Conservation (phyloP, 2,113 vertebrate genomes). For the Dipodomys ordii region DNA sequence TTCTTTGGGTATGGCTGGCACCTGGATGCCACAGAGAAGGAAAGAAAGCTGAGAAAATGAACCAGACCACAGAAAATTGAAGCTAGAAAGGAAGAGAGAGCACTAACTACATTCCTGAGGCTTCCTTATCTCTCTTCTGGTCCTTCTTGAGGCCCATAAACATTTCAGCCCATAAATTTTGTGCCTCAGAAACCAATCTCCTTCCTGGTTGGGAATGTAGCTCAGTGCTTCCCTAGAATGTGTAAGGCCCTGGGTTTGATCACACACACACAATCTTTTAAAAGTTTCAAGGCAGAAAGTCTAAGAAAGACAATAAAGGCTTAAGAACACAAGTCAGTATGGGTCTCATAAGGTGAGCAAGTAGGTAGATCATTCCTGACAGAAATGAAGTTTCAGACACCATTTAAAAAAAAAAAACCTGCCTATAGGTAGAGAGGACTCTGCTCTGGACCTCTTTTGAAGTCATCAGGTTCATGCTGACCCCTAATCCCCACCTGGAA, state of each 20-base stretch:
- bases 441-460: background rate
- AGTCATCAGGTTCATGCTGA: background rate
- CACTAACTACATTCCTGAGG: background rate
- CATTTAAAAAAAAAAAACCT: background rate
- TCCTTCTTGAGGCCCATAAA: background rate
- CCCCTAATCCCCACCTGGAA: background rate
- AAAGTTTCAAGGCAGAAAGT: background rate
- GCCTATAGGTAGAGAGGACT: background rate
- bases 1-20: background rate
- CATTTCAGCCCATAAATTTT: conserved; percentile 9
- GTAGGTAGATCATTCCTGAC: background rate
- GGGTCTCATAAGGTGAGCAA: background rate
- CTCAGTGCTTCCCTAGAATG: background rate
- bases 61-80: background rate
- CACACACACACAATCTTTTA: background rate
- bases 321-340: background rate
- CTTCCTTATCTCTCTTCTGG: background rate
- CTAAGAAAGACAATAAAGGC: background rate
- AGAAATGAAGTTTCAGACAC: conserved; percentile 2
- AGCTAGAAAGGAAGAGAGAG: background rate
- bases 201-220: too few species aligned
- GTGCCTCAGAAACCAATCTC: background rate
- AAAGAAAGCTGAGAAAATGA: conserved; percentile 18
- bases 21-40: background rate
- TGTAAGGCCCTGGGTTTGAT: too few species aligned